Conservation (phyloP, 2,113 vertebrate genomes). For the Ciconia boyciana region DNA sequence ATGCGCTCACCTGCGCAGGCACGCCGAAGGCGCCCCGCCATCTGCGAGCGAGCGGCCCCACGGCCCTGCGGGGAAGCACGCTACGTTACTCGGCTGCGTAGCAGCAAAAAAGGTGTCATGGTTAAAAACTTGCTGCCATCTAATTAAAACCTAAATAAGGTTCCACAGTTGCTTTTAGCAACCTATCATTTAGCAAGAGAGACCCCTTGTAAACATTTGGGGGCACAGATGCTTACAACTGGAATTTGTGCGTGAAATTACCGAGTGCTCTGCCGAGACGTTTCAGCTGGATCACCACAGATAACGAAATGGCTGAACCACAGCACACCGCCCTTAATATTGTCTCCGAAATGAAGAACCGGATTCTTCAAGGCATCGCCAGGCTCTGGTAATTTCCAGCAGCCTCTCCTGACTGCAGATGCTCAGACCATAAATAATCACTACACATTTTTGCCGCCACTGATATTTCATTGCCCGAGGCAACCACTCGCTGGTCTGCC, state of each 20-base stretch:
- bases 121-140: not conserved
- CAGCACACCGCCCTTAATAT: accelerated
- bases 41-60: accelerated
- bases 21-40: not conserved
- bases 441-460: not conserved
- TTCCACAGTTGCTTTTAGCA: not conserved
- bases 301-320: not conserved
- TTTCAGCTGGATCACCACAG: not conserved
- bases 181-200: not conserved
- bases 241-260: not conserved
- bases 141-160: not conserved
- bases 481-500: not conserved
- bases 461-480: not conserved
- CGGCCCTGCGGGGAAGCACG: accelerated
- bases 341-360: not conserved
- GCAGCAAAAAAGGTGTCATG: accelerated
- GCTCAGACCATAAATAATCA: slow-evolving; percentile 43
- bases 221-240: not conserved
- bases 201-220: not conserved
- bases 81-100: accelerated
- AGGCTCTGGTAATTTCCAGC: not conserved
- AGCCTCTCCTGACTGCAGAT: not conserved
- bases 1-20: accelerated
- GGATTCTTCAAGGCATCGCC: not conserved
- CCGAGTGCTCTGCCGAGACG: accelerated